Percentiles rank a stretch among this genome's conserved stretches.
These are phyloP conservation scores for Tetrapedia diversipes DNA, from an alignment of 2,888 invertebrate genomes.

Conservation along the genomic window DNA sequence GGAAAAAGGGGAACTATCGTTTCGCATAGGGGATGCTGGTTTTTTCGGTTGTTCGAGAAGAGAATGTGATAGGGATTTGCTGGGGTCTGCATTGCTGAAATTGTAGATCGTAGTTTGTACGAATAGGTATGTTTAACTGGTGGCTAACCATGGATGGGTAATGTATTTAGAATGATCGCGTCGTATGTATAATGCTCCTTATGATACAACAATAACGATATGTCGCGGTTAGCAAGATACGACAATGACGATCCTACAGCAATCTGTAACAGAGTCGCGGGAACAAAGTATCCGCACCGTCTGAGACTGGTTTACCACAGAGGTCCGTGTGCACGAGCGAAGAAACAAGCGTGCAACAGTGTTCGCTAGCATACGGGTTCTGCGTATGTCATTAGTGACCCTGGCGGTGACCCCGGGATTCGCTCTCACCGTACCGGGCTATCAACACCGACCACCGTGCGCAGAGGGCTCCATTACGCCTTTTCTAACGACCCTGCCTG, in stretches of 20 bases:
- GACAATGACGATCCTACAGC: no score
- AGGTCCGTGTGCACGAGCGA: background rate
- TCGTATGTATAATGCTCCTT: no score
- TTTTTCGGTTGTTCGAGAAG: background rate
- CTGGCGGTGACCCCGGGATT: conserved; percentile 76
- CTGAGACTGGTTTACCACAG: conserved; percentile 29
- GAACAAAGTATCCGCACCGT: conserved; percentile 16
- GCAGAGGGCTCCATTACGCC: conserved; percentile 69
- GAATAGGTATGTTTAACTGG: no score
- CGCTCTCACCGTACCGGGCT: conserved; percentile 76
- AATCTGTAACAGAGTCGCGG: conserved; percentile 22
- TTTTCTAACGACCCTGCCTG: conserved; percentile 67
- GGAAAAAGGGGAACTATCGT: conserved; percentile 23
- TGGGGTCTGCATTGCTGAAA: no score
- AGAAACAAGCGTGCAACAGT: conserved; percentile 2
- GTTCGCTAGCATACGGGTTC: conserved; percentile 51
- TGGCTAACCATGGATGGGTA: no score
- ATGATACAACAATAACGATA: no score
- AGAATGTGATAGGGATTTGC: no score
- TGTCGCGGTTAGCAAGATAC: no score
- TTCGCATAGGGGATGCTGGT: background rate
- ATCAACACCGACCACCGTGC: conserved; percentile 78
- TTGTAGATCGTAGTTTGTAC: no score
- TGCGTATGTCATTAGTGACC: conserved; percentile 82
- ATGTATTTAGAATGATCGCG: no score